Evolutionary conservation across 2,888 invertebrate genomes (phyloP).

Genomic region (Morpho deidamia): DNA sequence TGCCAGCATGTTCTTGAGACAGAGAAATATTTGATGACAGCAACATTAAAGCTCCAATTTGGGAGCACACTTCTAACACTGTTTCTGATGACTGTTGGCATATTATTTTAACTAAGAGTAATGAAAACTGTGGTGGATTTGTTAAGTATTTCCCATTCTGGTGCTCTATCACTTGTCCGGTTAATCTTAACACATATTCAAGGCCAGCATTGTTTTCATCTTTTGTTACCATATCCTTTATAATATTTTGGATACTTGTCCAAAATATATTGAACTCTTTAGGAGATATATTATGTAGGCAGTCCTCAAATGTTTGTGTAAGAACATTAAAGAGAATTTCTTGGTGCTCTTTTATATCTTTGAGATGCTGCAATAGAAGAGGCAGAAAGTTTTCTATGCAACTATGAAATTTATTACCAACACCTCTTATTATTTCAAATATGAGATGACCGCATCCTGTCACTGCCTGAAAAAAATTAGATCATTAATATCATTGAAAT

Average conservation of each 20-base stretch:
- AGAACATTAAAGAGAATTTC: conserved; percentile 81
- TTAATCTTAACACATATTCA: conserved; percentile 73
- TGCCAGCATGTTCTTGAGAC: conserved; percentile 85
- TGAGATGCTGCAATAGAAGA: conserved; percentile 81
- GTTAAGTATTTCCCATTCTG: conserved; percentile 81
- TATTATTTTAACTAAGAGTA: conserved; percentile 74
- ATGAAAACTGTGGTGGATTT: conserved; percentile 79
- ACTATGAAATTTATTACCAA: conserved; percentile 91
- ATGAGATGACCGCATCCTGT: conserved; percentile 91
- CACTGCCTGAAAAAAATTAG: conserved; percentile 78
- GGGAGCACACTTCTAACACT: conserved; percentile 66
- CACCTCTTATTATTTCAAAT: conserved; percentile 92
- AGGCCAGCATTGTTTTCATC: conserved; percentile 51
- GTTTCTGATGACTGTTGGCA: conserved; percentile 63
- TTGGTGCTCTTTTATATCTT: conserved; percentile 69
- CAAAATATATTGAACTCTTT: conserved; percentile 84
- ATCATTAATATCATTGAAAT: background rate
- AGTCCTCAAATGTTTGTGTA: conserved; percentile 80
- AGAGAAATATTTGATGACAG: conserved; percentile 80
- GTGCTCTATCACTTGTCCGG: conserved; percentile 80
- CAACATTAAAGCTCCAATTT: conserved; percentile 79
- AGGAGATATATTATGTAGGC: conserved; percentile 79
- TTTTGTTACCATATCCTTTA: conserved; percentile 53
- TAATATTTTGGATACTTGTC: conserved; percentile 63
- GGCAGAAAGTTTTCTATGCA: conserved; percentile 85